A percentile compares a stretch with the other conserved stretches of the same genome.
Evolutionary conservation across 2,797 vertebrate species (phyloP).

Genomic region (Prionace glauca): DNA sequence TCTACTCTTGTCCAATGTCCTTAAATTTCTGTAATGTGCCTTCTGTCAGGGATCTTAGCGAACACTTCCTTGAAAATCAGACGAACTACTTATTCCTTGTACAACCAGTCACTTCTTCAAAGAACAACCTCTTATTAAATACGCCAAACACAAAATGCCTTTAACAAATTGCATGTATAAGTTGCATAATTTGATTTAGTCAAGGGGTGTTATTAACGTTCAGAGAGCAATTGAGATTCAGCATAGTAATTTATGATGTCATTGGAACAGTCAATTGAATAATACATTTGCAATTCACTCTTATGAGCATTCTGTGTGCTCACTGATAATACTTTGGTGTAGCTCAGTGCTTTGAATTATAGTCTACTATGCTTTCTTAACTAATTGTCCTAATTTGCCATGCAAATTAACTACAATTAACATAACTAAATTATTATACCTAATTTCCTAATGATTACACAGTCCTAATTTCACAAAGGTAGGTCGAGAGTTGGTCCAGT

Average conservation of each 20-base stretch:
- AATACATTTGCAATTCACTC: background rate
- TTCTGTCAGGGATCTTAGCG: background rate
- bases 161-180: background rate
- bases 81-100: background rate
- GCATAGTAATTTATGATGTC: background rate
- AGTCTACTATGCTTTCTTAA: background rate
- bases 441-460: background rate
- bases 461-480: background rate
- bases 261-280: background rate
- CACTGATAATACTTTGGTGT: background rate
- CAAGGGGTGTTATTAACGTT: background rate
- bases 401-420: background rate
- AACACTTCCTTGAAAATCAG: background rate
- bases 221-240: background rate
- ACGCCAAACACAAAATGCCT: background rate
- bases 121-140: background rate
- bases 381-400: background rate
- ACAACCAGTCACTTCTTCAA: background rate
- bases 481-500: background rate
- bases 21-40: background rate
- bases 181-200: background rate
- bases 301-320: background rate
- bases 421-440: background rate
- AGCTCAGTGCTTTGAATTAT: background rate
- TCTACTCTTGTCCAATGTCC: background rate